These are phyloP conservation scores for Salticus scenicus DNA, from an alignment of 2,888 invertebrate genomes.

Conservation along the genomic window DNA sequence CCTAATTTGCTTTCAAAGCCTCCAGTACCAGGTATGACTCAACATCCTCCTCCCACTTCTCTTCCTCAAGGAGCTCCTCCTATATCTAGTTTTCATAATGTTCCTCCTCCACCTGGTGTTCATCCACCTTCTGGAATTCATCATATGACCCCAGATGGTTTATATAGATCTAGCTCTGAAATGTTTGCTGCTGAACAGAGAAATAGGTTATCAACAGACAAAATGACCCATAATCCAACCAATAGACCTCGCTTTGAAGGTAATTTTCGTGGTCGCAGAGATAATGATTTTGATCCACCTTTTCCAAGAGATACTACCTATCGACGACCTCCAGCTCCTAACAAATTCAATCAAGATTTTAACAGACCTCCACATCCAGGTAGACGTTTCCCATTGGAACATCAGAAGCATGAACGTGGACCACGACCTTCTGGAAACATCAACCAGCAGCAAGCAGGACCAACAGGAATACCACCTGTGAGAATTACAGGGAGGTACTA, in stretches of 20 bases:
- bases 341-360: slow-evolving; percentile 30
- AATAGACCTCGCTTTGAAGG: slow-evolving; percentile 21
- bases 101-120: slow-evolving; percentile 28
- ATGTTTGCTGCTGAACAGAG: slow-evolving; percentile 13
- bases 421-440: slow-evolving; percentile 44
- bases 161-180: slow-evolving; percentile 16
- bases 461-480: slow-evolving; percentile 66
- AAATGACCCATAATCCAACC: not conserved
- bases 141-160: not conserved
- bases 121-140: not conserved
- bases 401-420: slow-evolving; percentile 25
- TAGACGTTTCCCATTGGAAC: slow-evolving; percentile 26
- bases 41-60: slow-evolving; percentile 44
- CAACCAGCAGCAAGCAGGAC: slow-evolving; percentile 39
- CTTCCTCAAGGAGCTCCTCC: slow-evolving; percentile 24
- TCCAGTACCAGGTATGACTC: slow-evolving; percentile 71
- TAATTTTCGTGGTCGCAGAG: slow-evolving; percentile 11
- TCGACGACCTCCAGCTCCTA: slow-evolving; percentile 37
- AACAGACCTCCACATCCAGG: slow-evolving; percentile 27
- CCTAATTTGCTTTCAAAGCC: slow-evolving; percentile 49
- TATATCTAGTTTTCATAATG: slow-evolving; percentile 9
- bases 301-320: slow-evolving; percentile 30
- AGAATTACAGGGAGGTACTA: slow-evolving; percentile 69
- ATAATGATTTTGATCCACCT: slow-evolving; percentile 39
- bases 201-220: slow-evolving; percentile 2